phyloP scores from a whole-genome alignment of 2,113 vertebrate species.

The Aythya baeri region DNA sequence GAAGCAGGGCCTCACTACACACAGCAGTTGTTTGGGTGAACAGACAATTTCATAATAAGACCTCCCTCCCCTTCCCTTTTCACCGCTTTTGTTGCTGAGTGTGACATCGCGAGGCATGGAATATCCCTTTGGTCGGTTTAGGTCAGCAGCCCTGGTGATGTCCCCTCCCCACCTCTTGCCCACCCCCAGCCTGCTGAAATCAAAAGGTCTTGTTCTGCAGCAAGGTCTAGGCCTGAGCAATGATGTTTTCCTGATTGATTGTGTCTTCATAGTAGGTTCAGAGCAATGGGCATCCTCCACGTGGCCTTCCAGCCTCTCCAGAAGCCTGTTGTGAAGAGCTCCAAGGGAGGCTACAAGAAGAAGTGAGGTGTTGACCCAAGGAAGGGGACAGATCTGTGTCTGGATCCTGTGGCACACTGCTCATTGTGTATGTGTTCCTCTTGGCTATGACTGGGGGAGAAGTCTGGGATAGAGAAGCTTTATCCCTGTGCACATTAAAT shows the following conservation, averaged over 20 bases:
- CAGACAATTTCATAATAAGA: too few species aligned
- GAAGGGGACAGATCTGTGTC: background rate
- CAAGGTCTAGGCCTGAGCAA: accelerated
- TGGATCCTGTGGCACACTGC: background rate
- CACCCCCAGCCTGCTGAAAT: background rate
- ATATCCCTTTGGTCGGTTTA: too few species aligned
- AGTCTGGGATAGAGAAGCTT: background rate
- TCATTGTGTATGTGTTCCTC: background rate
- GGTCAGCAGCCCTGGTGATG: too few species aligned
- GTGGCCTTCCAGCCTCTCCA: background rate
- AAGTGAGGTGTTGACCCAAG: background rate
- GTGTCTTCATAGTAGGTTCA: background rate
- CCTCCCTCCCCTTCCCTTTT: too few species aligned
- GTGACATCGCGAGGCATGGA: too few species aligned
- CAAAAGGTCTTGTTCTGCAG: background rate
- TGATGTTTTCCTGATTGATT: background rate
- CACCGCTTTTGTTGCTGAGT: too few species aligned
- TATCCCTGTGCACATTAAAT: background rate
- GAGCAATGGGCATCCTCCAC: background rate
- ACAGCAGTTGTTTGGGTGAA: too few species aligned
- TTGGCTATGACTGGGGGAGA: background rate
- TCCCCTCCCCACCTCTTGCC: too few species aligned
- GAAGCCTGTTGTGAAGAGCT: background rate
- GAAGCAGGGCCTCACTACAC: too few species aligned
- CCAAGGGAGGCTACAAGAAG: background rate